A percentile compares a stretch with the other conserved stretches of the same genome.
Evolutionary conservation across 2,888 invertebrate species (phyloP).

Genomic region (Suillia variegata): DNA sequence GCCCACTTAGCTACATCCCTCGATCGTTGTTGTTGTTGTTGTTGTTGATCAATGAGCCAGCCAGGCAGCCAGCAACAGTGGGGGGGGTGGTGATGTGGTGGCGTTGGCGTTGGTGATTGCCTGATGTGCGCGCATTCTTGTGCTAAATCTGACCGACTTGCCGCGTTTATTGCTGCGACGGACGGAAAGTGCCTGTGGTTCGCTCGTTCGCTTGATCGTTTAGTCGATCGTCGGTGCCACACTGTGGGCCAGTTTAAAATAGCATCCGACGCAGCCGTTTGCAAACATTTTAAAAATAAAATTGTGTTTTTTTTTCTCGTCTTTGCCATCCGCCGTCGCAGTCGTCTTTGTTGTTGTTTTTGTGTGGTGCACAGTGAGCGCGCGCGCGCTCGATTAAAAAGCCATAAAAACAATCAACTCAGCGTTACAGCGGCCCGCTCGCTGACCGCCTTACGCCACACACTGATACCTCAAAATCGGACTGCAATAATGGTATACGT

Average conservation of each 20-base stretch:
- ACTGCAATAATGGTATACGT: too few species aligned
- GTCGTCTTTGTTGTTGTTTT: not conserved
- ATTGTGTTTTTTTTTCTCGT: too few species aligned
- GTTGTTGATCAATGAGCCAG: not conserved
- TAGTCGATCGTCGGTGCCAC: too few species aligned
- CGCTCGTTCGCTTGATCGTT: too few species aligned
- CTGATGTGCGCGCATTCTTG: not conserved
- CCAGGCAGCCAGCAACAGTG: not conserved
- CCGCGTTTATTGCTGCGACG: not conserved
- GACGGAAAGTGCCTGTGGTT: not conserved
- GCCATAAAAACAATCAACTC: constrained; percentile 37
- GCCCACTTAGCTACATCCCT: too few species aligned
- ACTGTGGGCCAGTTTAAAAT: not conserved
- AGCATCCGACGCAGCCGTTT: not conserved
- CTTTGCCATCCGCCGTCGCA: not conserved
- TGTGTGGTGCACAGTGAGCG: constrained; percentile 23
- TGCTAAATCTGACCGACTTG: not conserved
- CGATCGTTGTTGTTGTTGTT: too few species aligned
- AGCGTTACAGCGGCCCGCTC: not conserved
- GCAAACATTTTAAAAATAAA: too few species aligned
- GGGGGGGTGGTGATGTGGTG: not conserved
- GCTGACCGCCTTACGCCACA: not conserved
- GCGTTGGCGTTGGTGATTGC: not conserved
- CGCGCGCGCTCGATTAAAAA: constrained; percentile 44
- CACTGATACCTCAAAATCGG: not conserved